phyloP scores from a whole-genome alignment of 2,797 vertebrate species.

The Harpagifer antarcticus region DNA sequence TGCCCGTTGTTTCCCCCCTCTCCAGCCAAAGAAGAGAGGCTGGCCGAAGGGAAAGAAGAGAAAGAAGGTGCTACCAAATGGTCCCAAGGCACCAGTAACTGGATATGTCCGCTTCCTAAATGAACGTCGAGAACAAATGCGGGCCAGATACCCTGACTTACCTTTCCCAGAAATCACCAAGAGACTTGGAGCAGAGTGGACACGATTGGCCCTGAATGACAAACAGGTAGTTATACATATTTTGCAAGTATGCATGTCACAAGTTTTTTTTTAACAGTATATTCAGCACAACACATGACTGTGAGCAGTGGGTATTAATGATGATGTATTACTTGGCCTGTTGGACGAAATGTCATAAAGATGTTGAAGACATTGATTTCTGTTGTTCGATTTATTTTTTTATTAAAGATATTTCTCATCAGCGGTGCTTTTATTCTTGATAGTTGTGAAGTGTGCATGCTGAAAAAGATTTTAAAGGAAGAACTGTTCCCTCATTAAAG shows the following conservation, averaged over 20 bases:
- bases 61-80: constrained; percentile 97
- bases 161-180: constrained; percentile 98
- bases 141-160: constrained; percentile 92
- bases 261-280: background rate
- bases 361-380: background rate
- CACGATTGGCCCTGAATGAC: constrained; percentile 90
- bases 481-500: background rate
- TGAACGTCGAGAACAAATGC: constrained; percentile 94
- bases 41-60: constrained; percentile 99
- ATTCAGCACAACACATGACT: background rate
- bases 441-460: background rate
- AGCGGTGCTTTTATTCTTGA: background rate
- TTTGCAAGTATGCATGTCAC: background rate
- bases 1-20: constrained; percentile 25
- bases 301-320: background rate
- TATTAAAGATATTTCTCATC: background rate
- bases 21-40: constrained; percentile 95
- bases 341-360: background rate
- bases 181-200: constrained; percentile 97
- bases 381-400: background rate
- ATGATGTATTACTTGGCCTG: background rate
- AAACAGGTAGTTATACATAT: constrained; percentile 89
- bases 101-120: constrained; percentile 98
- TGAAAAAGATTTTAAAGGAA: background rate
- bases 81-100: constrained; percentile 96